phyloP scores from a whole-genome alignment of 2,888 invertebrate species.

The Neria commutata region DNA sequence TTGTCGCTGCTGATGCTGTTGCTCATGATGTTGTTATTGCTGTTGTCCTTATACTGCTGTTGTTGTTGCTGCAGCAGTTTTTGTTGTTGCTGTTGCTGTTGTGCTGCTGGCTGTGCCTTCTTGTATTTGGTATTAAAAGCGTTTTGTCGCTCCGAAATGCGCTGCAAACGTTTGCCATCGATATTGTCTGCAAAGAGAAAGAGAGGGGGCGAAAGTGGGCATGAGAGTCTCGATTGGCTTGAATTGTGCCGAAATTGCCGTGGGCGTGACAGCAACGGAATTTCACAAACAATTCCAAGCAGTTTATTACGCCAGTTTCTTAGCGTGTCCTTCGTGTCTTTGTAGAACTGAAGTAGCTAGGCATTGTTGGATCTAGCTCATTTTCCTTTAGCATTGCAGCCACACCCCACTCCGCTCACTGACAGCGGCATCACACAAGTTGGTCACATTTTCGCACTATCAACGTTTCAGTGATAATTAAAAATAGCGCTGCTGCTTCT shows the following conservation, averaged over 20 bases:
- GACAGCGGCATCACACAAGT: too few relatives aligned
- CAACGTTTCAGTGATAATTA: too few relatives aligned
- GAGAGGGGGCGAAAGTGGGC: conserved; percentile 13
- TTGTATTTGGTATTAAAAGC: conserved; percentile 70
- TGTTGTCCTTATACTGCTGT: conserved; percentile 55
- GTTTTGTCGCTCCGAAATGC: conserved; percentile 67
- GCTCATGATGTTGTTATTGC: conserved; percentile 55
- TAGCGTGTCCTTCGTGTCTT: too few relatives aligned
- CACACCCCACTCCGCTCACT: too few relatives aligned
- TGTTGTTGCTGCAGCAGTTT: conserved; percentile 48
- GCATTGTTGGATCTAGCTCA: too few relatives aligned
- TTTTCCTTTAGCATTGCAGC: too few relatives aligned
- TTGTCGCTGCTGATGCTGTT: conserved; percentile 51
- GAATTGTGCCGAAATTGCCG: too few relatives aligned
- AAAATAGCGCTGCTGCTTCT: too few relatives aligned
- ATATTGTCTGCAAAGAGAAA: conserved; percentile 57
- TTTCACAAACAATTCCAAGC: too few relatives aligned
- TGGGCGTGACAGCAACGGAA: too few relatives aligned
- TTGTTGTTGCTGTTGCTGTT: conserved; percentile 32
- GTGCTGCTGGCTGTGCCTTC: conserved; percentile 67
- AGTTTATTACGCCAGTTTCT: not conserved
- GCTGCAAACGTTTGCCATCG: conserved; percentile 66
- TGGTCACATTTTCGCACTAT: too few relatives aligned
- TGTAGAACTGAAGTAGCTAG: too few relatives aligned
- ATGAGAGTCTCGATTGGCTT: not conserved